Base-by-base conservation (phyloP, 53 echinoderm and acorn worm genomes). In the Patiria pectinifera region DNA sequence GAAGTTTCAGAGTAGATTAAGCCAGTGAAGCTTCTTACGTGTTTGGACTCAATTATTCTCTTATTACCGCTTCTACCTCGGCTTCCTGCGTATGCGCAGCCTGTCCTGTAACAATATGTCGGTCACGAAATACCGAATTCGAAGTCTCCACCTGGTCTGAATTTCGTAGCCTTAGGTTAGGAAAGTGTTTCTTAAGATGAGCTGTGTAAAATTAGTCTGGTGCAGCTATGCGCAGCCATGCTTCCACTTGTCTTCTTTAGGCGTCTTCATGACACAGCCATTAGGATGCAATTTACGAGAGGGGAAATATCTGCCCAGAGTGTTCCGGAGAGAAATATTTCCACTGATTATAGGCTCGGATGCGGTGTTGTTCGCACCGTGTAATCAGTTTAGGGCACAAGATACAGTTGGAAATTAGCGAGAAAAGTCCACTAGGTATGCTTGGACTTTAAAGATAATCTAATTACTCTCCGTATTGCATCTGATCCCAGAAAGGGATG, bases 61-160 rank as follows among this genome's bases (percentile, higher is more conserved):
- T 2, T 60, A 60, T 82, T 59, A 82, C 60, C 4, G 24, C 59
- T 6, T n/a, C 44, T 14, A 60, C 5, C 62, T 24, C 69, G 25
- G 75, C 12, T 74, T n/a, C 72, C 18, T 21, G 48, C n/a, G 43
- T 26, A 69, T 85, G 85, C 43, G 69, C 71, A 71, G 85, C 14
- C 71, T 47, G 60, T 2, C 74, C 58, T 75, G 15, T 48, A 85
- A 18, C 71, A 86, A 86, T 75, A 86, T 86, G 71, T 49, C 86
- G 86, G 75, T 75, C 86, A 86, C 86, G 86, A 75, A 86, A 72
- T 86, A 59, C 75, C 72, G 71, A 85, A 46, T 48, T 71, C 23
- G n/a, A 45, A n/a, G 46, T 69, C 85, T 66, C 47, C 71, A 71
- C 69, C 46, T 48, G 85, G 70, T 71, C 80, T 12, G 16, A 45